phyloP scores from a whole-genome alignment of 2,888 invertebrate species.

The Phlogophora meticulosa region DNA sequence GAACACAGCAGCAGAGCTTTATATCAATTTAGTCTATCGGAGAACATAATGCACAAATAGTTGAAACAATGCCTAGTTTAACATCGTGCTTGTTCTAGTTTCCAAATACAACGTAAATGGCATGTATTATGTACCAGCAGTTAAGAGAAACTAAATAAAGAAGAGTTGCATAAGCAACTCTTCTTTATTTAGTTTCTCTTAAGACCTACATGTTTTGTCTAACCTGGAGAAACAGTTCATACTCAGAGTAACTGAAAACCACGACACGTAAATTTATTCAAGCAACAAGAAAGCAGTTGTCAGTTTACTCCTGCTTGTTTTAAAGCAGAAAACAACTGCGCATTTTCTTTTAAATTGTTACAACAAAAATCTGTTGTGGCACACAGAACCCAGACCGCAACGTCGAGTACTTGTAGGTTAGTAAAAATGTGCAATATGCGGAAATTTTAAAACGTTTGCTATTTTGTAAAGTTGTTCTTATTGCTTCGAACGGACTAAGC shows the following conservation, averaged over 20 bases:
- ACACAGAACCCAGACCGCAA: conserved; percentile 14
- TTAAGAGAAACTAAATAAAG: too few species aligned
- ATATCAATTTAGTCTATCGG: conserved; percentile 21
- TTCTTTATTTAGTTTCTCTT: neutral
- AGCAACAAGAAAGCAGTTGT: conserved; percentile 24
- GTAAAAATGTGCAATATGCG: conserved; percentile 32
- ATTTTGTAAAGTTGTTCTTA: conserved; percentile 26
- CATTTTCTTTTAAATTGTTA: conserved; percentile 40
- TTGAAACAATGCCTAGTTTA: conserved; percentile 28
- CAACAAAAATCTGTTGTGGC: conserved; percentile 27
- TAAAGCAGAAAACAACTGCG: conserved; percentile 40
- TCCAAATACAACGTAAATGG: conserved; percentile 3
- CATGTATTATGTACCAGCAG: neutral
- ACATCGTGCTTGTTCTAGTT: conserved; percentile 12
- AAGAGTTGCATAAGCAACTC: too few species aligned
- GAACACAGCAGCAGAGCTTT: conserved; percentile 2
- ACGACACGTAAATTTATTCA: conserved; percentile 18
- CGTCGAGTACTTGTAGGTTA: conserved; percentile 25
- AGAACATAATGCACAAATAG: conserved; percentile 17
- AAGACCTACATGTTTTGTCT: neutral
- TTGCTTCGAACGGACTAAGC: conserved; percentile 5
- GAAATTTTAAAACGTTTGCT: conserved; percentile 26
- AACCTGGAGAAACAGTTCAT: neutral
- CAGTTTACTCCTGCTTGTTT: conserved; percentile 13
- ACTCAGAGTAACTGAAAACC: conserved; percentile 9